Evolutionary conservation across 1,140 invertebrate genomes (phyloP).

Genomic region (Platyscapa corneri): DNA sequence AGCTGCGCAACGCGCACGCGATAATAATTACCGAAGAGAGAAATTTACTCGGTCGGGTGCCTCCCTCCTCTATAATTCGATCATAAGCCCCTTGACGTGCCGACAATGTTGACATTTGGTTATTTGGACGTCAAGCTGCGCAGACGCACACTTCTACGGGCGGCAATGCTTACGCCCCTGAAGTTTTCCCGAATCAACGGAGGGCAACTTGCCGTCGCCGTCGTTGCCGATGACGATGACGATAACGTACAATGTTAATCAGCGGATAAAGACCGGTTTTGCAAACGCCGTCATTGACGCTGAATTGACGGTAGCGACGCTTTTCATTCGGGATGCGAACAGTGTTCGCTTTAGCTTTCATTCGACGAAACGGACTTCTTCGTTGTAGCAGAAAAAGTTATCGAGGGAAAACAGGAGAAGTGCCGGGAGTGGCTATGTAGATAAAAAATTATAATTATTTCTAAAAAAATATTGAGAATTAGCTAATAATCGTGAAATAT

Average conservation of each 20-base stretch:
- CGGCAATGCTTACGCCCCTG: neutral
- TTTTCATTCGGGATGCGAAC: no score
- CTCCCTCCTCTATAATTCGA: conserved; percentile 44
- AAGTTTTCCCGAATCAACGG: neutral
- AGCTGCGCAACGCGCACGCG: conserved; percentile 15
- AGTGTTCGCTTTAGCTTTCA: no score
- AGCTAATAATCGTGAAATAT: no score
- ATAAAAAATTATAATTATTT: no score
- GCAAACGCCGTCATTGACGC: neutral
- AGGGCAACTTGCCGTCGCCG: neutral
- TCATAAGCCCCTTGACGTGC: conserved; percentile 49
- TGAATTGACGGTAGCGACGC: conserved; percentile 7
- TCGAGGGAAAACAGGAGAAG: no score
- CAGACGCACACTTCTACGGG: conserved; percentile 13
- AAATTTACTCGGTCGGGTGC: neutral
- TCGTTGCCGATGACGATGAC: neutral
- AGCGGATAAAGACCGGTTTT: conserved; percentile 32
- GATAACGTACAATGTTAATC: conserved; percentile 22
- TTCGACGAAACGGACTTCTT: no score
- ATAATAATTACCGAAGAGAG: conserved; percentile 25
- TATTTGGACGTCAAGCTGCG: conserved; percentile 44
- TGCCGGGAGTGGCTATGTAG: no score
- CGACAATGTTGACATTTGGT: conserved; percentile 51
- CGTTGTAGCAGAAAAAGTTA: no score
- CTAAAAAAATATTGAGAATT: no score